Percentiles rank a stretch among this genome's conserved stretches.
Conservation (phyloP, 2,797 vertebrate genomes). For the Perodicticus potto region DNA sequence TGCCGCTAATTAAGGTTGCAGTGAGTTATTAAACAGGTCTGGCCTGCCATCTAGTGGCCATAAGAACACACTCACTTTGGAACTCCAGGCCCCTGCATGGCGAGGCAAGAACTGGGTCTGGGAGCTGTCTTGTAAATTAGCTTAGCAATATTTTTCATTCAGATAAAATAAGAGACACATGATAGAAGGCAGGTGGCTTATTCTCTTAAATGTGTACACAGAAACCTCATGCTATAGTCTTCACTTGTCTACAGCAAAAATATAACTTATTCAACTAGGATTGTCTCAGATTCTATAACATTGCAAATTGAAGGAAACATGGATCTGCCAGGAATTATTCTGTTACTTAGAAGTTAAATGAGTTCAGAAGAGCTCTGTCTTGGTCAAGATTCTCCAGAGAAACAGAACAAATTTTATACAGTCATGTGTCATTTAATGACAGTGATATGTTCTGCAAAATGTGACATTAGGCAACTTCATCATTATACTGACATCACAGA, state of each 20-base stretch:
- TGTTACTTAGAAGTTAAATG: neutral
- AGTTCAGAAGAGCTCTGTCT: neutral
- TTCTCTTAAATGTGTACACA: neutral
- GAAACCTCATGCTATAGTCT: neutral
- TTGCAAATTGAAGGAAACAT: neutral
- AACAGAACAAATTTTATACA: neutral
- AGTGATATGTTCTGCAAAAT: neutral
- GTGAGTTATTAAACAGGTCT: neutral
- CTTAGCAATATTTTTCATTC: neutral
- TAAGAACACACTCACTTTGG: neutral
- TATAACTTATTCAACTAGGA: neutral
- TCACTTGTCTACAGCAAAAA: neutral
- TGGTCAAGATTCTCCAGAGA: neutral
- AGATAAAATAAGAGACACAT: neutral
- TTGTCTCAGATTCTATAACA: neutral
- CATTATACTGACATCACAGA: neutral
- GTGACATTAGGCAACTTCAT: too few relatives aligned
- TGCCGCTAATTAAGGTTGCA: accelerated
- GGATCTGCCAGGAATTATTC: neutral
- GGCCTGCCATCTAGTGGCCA: conserved; percentile 58
- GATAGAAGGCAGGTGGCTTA: neutral
- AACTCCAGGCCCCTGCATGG: neutral
- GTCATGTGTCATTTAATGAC: neutral
- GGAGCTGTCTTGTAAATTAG: neutral
- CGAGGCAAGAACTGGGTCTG: accelerated